Base-by-base conservation (phyloP, 2,113 vertebrate species). In the Micromys minutus region DNA sequence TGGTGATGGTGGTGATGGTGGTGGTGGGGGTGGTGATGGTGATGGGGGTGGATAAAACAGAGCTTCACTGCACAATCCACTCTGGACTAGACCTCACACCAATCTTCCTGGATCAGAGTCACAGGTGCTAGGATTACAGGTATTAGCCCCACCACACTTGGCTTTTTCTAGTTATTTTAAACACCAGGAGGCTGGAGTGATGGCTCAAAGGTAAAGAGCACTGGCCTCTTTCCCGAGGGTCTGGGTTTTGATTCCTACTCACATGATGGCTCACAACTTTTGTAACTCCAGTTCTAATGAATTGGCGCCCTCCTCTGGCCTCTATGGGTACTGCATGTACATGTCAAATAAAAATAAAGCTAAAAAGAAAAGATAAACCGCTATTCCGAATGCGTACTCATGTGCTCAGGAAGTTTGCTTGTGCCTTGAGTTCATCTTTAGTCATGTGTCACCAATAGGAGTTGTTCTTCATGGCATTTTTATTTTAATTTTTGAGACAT, bases 401-500 rank as follows among this genome's bases (percentile, higher is more conserved):
- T 90, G 34, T 24, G 6, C n/a, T 76, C 39, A 81, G 85, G 85
- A 94, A 90, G 61, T 31, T 22, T 36, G 47, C 22, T 39, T 67
- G 34, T 17, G 22, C 34, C 15, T 87, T 87, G 76, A 55, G 76
- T 75, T 89, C 45, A 39, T 87, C 26, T 3, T 67, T 19, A 75
- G 0, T 80, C 29, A 67, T 69, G 57, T 55, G 47, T 16, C 50
- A 76, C 19, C 59, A 80, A 21, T 80, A 52, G 26, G 91, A 72
- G 93, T 95, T 3, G 19, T 77, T 94, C 67, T 83, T 83, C 9
- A 77, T 90, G 42, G 19, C n/a, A 39, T 88, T 87, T 57, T 86
- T 72, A 34, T 87, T 87, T 87, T 79, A 87, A 65, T 71, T 95
- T 85, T 96, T 96, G 7, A 39, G 39, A 79, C 74, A 22, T 79